Evolutionary conservation across 2,888 invertebrate species (phyloP), one percentile per base, ranked within the genome.

Genomic region (Neoitamus cyanurus): DNA sequence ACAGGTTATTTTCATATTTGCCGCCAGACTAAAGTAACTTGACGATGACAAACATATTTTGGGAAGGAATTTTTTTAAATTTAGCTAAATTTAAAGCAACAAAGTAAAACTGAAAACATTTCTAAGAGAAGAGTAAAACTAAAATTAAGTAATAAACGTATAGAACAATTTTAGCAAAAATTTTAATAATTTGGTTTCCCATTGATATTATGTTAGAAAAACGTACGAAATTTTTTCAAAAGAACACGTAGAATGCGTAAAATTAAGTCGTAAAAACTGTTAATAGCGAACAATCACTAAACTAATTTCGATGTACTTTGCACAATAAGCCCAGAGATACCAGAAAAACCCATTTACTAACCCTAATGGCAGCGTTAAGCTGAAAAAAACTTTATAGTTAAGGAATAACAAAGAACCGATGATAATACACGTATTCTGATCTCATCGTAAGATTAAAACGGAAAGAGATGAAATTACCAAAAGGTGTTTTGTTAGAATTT

Each of bases 1-100:
- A 96, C 92, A 95, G 97, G 89, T 93, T 98, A 7, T 97, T 97
- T 92, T 97, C 96, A 89, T 96, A 97, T 90, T 92, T 98, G 88
- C 97, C 97, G 69, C 96, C 97, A 2, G 96, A 96, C 91, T 96
- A 95, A 93, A 85, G 70, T 20, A 80, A 73, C 4, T 83, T 34
- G 37, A 20, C 42, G 30, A 31, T 34, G 37, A 20, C 42, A 70
- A 31, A 31, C 31, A 13, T 31, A 58, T 58, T 28, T 28, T 37
- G n/a, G 25, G 42, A 20, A 37, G 75, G 42, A 75, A 25, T 75
- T 69, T 36, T 15, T 20, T 36, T 42, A 75, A 37, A 42, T 25
- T 15, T 75, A 75, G 75, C 6, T 75, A 75, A 75, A 75, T 75
- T 75, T 15, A 75, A 30, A 75, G n/a, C 25, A 25, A 58, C 7